Evolutionary conservation across 2,888 invertebrate genomes (phyloP).

Genomic region (Brenthis hecate): DNA sequence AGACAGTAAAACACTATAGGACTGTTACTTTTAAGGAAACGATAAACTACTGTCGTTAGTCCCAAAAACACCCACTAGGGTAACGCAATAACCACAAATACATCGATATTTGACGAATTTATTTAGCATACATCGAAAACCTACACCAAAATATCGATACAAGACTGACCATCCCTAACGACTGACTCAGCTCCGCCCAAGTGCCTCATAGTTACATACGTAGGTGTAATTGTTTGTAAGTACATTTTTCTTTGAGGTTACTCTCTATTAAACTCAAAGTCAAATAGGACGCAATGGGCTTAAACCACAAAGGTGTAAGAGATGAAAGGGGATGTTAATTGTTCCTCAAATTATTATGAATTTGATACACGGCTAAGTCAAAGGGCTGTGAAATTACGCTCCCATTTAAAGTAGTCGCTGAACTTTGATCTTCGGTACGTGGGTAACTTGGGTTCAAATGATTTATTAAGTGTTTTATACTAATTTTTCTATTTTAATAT

Average conservation of each 20-base stretch:
- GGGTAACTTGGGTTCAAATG: constrained; percentile 29
- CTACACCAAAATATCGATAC: constrained; percentile 45
- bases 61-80: too few species aligned
- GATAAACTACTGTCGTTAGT: too few species aligned
- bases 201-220: constrained; percentile 78
- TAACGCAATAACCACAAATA: too few species aligned
- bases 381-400: constrained; percentile 54
- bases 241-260: constrained; percentile 83
- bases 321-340: constrained; percentile 73
- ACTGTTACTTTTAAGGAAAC: too few species aligned
- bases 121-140: background rate
- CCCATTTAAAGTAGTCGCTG: constrained; percentile 42
- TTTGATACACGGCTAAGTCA: constrained; percentile 64
- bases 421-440: constrained; percentile 43
- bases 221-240: constrained; percentile 80
- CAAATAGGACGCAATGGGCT: constrained; percentile 76
- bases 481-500: constrained; percentile 37
- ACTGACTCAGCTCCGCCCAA: constrained; percentile 73
- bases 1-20: too few species aligned
- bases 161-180: constrained; percentile 49
- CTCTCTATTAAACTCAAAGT: constrained; percentile 80
- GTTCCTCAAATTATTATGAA: constrained; percentile 79
- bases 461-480: constrained; percentile 40
- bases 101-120: too few species aligned
- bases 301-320: constrained; percentile 72